These are phyloP conservation scores for Pionites leucogaster DNA, from an alignment of 2,113 vertebrate species.

Conservation along the genomic window DNA sequence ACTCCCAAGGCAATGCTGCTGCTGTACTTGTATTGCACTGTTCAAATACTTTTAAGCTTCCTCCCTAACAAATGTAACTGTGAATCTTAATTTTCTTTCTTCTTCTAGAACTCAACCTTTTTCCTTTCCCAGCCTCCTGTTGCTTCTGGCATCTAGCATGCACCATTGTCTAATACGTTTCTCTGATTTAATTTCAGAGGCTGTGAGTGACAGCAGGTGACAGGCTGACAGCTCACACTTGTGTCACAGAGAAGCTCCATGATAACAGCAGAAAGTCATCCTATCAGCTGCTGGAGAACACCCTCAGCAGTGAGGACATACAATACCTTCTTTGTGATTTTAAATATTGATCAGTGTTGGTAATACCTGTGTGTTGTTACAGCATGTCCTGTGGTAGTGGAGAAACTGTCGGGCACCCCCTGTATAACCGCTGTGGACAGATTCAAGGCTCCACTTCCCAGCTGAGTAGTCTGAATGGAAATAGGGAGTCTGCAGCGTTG, in stretches of 20 bases:
- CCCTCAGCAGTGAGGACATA: not conserved
- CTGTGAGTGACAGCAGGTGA: conserved; percentile 53
- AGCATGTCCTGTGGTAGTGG: conserved; percentile 30
- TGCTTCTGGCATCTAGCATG: not conserved
- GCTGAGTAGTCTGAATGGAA: conserved; percentile 61
- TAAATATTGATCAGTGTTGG: conserved; percentile 63
- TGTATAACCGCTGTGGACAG: not conserved
- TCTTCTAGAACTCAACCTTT: not conserved
- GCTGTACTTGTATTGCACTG: not conserved
- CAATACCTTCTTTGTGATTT: conserved; percentile 32
- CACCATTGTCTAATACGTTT: not conserved
- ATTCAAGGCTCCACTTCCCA: not conserved
- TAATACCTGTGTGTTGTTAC: not conserved
- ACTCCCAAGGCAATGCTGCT: not conserved
- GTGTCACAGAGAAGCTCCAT: not conserved
- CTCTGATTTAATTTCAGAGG: conserved; percentile 50
- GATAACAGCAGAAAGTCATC: conserved; percentile 31
- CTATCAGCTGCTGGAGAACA: conserved; percentile 16
- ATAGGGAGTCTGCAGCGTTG: conserved; percentile 1
- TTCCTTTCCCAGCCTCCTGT: not conserved
- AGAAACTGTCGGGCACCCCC: conserved; percentile 26
- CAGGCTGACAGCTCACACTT: conserved; percentile 8
- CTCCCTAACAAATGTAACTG: not conserved
- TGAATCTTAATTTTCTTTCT: not conserved
- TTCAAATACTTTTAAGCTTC: not conserved